A percentile compares a stretch with the other conserved stretches of the same genome.
phyloP scores from a whole-genome alignment of 2,113 vertebrate species.

The Perca flavescens region DNA sequence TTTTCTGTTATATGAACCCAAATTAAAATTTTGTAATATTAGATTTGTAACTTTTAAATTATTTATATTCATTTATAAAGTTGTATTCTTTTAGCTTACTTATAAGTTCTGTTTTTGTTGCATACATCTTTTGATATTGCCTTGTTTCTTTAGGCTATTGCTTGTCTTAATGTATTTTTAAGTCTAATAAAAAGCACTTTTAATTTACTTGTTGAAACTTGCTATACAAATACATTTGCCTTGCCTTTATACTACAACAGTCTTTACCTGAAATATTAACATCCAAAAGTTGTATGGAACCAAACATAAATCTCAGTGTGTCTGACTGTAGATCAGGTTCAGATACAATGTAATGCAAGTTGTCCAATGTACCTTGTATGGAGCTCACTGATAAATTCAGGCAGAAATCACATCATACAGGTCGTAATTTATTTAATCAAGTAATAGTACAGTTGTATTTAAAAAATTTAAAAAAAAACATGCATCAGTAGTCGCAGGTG shows the following conservation, averaged over 20 bases:
- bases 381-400: neutral
- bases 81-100: neutral
- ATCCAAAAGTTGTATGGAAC: neutral
- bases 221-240: neutral
- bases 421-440: conserved; percentile 37
- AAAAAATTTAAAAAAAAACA: neutral
- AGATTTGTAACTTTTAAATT: neutral
- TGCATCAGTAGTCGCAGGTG: conserved; percentile 6
- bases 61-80: neutral
- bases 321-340: neutral
- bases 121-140: too few species aligned
- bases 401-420: conserved; percentile 5
- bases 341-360: neutral
- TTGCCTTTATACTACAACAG: neutral
- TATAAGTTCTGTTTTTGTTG: neutral
- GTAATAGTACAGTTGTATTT: neutral
- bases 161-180: neutral
- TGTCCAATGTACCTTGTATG: neutral
- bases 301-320: neutral
- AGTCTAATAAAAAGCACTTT: neutral
- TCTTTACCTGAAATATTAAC: neutral
- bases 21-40: neutral
- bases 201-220: neutral
- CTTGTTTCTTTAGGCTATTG: neutral
- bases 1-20: neutral